Percentiles rank a stretch among this genome's conserved stretches.
Conservation (phyloP, 2,888 invertebrate genomes). For the Cryptus armator region DNA sequence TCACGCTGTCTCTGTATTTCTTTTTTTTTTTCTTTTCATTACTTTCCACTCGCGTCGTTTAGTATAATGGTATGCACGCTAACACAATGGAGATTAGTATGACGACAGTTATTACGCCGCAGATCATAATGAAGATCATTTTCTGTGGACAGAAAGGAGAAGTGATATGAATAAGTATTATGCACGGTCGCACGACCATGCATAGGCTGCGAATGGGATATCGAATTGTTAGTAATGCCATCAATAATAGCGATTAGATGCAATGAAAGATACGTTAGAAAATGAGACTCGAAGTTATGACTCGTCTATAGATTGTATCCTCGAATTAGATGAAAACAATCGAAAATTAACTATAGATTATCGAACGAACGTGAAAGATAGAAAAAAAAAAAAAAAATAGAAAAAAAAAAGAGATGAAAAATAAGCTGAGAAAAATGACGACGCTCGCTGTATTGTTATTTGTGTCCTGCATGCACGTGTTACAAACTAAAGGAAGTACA, state of each 20-base stretch:
- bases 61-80: slow-evolving; percentile 79
- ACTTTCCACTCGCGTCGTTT: slow-evolving; percentile 72
- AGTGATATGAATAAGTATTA: slow-evolving; percentile 63
- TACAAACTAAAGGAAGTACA: slow-evolving; percentile 40
- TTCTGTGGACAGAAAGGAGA: slow-evolving; percentile 83
- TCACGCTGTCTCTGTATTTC: slow-evolving; percentile 37
- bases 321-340: not conserved
- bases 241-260: slow-evolving; percentile 18
- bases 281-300: not conserved
- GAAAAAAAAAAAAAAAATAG: slow-evolving; percentile 4
- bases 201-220: slow-evolving; percentile 35
- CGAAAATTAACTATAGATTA: not conserved
- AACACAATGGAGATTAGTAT: slow-evolving; percentile 83
- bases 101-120: slow-evolving; percentile 83
- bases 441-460: slow-evolving; percentile 20
- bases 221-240: slow-evolving; percentile 19
- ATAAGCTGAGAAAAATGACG: slow-evolving; percentile 37
- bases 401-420: slow-evolving; percentile 4
- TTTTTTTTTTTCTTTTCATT: slow-evolving; percentile 44
- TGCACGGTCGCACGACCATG: slow-evolving; percentile 52
- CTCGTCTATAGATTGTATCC: not conserved
- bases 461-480: slow-evolving; percentile 39
- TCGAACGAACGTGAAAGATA: not conserved
- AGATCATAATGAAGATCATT: slow-evolving; percentile 85
- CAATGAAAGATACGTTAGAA: not conserved